Conservation (phyloP, 2,113 vertebrate genomes). For the Oncorhynchus masou region DNA sequence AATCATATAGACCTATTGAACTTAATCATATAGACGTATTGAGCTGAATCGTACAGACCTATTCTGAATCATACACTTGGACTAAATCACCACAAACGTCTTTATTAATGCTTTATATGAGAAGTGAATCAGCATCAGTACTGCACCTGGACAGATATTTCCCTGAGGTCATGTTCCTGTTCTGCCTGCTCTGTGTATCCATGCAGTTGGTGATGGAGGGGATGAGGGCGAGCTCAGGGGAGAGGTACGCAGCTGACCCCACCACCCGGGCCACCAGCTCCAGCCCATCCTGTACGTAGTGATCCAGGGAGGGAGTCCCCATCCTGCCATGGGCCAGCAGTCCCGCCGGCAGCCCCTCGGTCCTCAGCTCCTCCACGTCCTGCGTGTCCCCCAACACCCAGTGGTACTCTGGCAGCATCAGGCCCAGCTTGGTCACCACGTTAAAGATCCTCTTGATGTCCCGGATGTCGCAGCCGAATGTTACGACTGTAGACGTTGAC, state of each 20-base stretch:
- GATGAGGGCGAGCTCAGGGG: constrained; percentile 88
- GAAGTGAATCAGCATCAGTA: no score
- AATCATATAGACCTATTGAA: no score
- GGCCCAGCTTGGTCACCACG: constrained; percentile 73
- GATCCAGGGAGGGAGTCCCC: constrained; percentile 82
- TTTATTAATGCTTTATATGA: no score
- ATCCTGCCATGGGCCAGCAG: constrained; percentile 92
- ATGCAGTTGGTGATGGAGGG: constrained; percentile 94
- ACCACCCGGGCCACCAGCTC: constrained; percentile 89
- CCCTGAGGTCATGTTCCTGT: constrained; percentile 85
- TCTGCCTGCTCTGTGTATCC: constrained; percentile 66
- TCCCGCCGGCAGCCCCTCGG: constrained; percentile 89
- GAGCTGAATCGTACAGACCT: not conserved
- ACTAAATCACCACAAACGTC: not conserved
- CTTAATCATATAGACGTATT: no score
- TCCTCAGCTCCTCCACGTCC: constrained; percentile 89
- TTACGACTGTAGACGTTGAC: constrained; percentile 81
- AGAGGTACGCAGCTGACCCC: constrained; percentile 83
- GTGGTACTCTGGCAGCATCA: constrained; percentile 80
- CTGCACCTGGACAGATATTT: constrained; percentile 90
- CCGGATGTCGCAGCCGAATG: constrained; percentile 91
- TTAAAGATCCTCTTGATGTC: constrained; percentile 83
- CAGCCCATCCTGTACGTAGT: constrained; percentile 92
- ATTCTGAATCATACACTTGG: not conserved
- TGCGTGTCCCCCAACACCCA: constrained; percentile 97